Conservation (phyloP, 2,888 invertebrate genomes). For the Adelognathus sp. region DNA sequence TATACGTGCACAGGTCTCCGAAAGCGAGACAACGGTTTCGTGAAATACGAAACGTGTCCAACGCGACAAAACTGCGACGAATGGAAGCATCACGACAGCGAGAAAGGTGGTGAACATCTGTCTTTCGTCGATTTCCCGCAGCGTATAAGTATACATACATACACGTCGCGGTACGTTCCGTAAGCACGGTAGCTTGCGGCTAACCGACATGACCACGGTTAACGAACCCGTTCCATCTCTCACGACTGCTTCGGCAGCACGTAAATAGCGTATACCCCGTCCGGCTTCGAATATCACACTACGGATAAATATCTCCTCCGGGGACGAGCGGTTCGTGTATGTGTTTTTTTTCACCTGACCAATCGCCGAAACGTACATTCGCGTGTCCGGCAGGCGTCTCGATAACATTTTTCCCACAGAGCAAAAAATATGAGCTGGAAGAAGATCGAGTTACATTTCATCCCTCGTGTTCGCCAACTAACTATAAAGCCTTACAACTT, state of each 20-base stretch:
- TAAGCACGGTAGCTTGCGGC: slow-evolving; percentile 67
- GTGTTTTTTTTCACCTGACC: not conserved
- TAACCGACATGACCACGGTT: slow-evolving; percentile 71
- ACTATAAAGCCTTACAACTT: too few species aligned
- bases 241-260: not conserved
- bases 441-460: too few species aligned
- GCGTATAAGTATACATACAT: not conserved
- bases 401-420: too few species aligned
- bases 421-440: too few species aligned
- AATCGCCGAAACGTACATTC: not conserved
- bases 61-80: slow-evolving; percentile 14
- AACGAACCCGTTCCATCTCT: slow-evolving; percentile 68
- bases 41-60: slow-evolving; percentile 48
- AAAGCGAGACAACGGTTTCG: slow-evolving; percentile 3
- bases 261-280: slow-evolving; percentile 38
- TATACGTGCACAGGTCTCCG: not conserved
- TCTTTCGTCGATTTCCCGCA: slow-evolving; percentile 54
- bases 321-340: not conserved
- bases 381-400: too few species aligned
- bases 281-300: slow-evolving; percentile 48
- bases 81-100: slow-evolving; percentile 36
- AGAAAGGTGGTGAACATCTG: slow-evolving; percentile 55
- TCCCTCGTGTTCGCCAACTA: too few species aligned
- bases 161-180: slow-evolving; percentile 44
- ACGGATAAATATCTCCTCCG: slow-evolving; percentile 34